These are phyloP conservation scores for Zootermopsis nevadensis DNA, from an alignment of 2,888 invertebrate species.

Conservation along the genomic window DNA sequence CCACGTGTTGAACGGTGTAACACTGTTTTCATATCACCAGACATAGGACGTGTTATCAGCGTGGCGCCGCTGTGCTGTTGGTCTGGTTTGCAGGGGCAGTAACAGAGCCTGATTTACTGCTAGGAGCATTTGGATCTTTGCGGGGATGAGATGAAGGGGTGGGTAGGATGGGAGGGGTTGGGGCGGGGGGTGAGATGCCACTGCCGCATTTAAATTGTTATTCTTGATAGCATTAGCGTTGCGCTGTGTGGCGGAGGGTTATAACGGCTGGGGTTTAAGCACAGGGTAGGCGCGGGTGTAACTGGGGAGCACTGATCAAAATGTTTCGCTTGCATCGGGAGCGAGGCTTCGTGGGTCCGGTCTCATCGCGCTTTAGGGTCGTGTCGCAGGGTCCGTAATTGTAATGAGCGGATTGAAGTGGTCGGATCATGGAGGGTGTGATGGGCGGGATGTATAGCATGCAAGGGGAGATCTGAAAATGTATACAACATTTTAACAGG, in stretches of 20 bases:
- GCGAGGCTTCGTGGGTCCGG: too few relatives aligned
- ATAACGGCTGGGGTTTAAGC: background rate
- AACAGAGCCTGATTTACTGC: slow-evolving; percentile 28
- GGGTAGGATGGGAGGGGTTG: too few relatives aligned
- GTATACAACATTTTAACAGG: too few relatives aligned
- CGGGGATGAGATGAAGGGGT: background rate
- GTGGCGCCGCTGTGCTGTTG: slow-evolving; percentile 25
- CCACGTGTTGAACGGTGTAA: background rate
- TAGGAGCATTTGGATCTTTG: slow-evolving; percentile 25
- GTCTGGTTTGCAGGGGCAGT: slow-evolving; percentile 9
- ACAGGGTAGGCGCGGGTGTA: background rate
- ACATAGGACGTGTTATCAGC: slow-evolving; percentile 9
- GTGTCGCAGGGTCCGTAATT: too few relatives aligned
- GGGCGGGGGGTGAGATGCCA: slow-evolving; percentile 25
- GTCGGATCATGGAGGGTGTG: too few relatives aligned
- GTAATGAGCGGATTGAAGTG: too few relatives aligned
- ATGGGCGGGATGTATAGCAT: too few relatives aligned
- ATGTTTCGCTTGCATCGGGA: background rate
- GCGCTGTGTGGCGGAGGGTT: background rate
- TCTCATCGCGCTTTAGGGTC: too few relatives aligned
- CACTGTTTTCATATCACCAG: slow-evolving; percentile 15
- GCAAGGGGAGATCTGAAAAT: too few relatives aligned
- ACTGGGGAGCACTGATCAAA: slow-evolving; percentile 1
- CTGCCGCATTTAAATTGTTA: slow-evolving; percentile 50
- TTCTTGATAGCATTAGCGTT: slow-evolving; percentile 49